Conservation (phyloP, 30 jellyfish, hydroid and myxozoan genomes). For the Cassiopea xamachana region DNA sequence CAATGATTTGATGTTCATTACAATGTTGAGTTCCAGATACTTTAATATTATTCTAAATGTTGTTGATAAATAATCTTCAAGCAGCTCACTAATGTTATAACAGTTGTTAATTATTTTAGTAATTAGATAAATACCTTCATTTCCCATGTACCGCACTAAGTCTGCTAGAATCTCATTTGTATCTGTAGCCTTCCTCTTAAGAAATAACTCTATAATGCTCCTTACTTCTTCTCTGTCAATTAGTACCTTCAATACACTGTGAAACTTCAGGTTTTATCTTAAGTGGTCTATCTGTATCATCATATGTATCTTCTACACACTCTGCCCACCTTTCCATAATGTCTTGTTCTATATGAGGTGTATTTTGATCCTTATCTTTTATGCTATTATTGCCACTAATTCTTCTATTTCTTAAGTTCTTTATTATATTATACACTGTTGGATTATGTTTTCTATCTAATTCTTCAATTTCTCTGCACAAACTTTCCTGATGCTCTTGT, state of each 20-base stretch:
- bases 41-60: no score
- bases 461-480: not conserved
- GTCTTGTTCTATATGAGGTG: not conserved
- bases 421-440: not conserved
- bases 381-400: not conserved
- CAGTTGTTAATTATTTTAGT: constrained; percentile 1
- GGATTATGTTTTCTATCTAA: not conserved
- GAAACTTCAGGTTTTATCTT: not conserved
- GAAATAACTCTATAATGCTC: not conserved
- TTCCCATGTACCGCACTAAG: constrained; percentile 1
- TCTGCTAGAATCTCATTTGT: constrained; percentile 35
- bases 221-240: not conserved
- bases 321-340: constrained; percentile 46
- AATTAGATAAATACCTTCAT: constrained; percentile 7
- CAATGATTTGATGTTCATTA: no score
- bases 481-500: not conserved
- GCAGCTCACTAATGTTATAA: constrained; percentile 8
- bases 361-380: not conserved
- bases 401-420: not conserved
- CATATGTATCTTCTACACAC: constrained; percentile 6
- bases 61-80: not conserved
- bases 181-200: not conserved
- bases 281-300: not conserved
- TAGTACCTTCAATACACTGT: not conserved
- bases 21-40: no score